Evolutionary conservation across 2,888 invertebrate species (phyloP), one percentile per base, ranked within the genome.

Genomic region (Cataglyphis rosenhaueri): DNA sequence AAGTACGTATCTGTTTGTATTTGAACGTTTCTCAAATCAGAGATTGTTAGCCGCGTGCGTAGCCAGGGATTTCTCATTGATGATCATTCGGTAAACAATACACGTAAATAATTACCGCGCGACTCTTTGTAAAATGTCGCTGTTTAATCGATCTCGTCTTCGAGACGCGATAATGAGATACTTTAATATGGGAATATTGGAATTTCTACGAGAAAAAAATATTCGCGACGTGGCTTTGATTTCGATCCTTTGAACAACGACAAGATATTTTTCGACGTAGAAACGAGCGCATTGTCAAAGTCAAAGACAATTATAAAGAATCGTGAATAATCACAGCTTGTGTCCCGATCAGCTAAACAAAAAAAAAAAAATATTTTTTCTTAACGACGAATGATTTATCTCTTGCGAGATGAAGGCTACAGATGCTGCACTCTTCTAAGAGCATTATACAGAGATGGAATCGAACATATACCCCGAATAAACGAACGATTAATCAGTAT

Each of bases 1-100:
- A 83, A 83, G 82, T 83, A 83, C 82, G 82, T 79, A 83, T 83
- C 82, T 83, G 79, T 83, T 70, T 83, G 82, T 83, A 83, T 79
- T 79, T 83, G 79, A 83, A 83, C 68, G 82, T 79, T 83, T 79
- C 61, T 55, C 32, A 52, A 18, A 78, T 41, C 41, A 38, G 25
- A 78, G 48, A 70, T 44, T 59, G n/a, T 35, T 76, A 66, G 52
- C 21, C 41, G 48, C 64, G 35, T 61, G 48, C 64, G 35, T 61
- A 59, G 81, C 41, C 62, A 55, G 66, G 66, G 44, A 61, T 21
- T 81, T 75, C n/a, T 62, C 41, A 65, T 57, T 73, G 9, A 18
- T 25, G 18, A 65, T 52, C 3, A n/a, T 18, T 76, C 66, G 57
- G 32, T 41, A 35, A 35, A 35, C 6, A 35, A 35, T 55, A n/a